Evolutionary conservation across 2,888 invertebrate genomes (phyloP).

Genomic region (Drosophila tanythrix): DNA sequence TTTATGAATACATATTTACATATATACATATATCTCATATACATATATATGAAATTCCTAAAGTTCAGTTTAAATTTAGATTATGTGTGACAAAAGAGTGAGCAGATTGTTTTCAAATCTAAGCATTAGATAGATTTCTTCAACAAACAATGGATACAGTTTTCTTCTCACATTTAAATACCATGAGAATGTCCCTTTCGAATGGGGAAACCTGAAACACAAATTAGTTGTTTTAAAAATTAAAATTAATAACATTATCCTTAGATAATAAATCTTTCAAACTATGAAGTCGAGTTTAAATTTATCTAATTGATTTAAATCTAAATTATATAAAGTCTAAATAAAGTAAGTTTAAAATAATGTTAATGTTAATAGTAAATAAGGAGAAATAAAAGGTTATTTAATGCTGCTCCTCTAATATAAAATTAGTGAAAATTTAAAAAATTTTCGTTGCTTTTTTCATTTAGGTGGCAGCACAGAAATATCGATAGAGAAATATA

Average conservation of each 20-base stretch:
- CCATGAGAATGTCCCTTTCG: background rate
- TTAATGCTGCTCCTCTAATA: background rate
- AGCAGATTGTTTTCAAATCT: background rate
- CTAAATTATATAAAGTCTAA: background rate
- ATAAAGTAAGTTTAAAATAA: background rate
- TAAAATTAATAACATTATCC: background rate
- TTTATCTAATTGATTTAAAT: background rate
- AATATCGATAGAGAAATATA: background rate
- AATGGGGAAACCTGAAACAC: background rate
- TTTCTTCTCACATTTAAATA: background rate
- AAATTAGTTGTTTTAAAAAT: background rate
- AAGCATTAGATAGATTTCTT: background rate
- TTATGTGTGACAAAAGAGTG: background rate
- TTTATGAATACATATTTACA: background rate
- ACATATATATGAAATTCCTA: background rate
- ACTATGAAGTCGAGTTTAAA: background rate
- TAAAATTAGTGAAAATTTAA: background rate
- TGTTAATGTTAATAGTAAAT: background rate
- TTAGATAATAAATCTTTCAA: background rate
- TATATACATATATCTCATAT: background rate
- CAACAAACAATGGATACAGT: background rate
- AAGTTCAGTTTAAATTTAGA: background rate
- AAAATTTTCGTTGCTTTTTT: too few relatives aligned
- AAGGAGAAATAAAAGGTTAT: background rate
- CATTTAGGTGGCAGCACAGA: slow-evolving; percentile 6